Conservation (phyloP, 1,140 invertebrate genomes). For the Oppia nitens region DNA sequence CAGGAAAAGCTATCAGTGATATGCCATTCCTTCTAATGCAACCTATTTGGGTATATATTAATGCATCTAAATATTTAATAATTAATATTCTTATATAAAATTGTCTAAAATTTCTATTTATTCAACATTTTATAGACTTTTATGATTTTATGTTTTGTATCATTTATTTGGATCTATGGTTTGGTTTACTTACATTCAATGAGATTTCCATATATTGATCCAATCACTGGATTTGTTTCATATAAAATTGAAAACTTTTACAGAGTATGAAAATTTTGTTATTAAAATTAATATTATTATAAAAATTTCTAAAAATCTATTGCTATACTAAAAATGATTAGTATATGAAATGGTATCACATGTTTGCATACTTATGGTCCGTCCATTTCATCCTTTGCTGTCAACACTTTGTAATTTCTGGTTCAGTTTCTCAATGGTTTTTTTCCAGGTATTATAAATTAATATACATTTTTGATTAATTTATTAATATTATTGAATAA, state of each 20-base stretch:
- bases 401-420: conserved; percentile 56
- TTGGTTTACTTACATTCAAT: conserved; percentile 43
- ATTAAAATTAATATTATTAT: too few species aligned
- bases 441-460: conserved; percentile 44
- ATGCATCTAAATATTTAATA: background rate
- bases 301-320: too few species aligned
- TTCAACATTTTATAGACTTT: conserved; percentile 40
- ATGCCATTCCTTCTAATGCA: conserved; percentile 58
- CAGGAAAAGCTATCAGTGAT: conserved; percentile 47
- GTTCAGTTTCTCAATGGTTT: conserved; percentile 55
- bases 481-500: too few species aligned
- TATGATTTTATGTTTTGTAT: conserved; percentile 34
- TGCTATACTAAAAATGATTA: background rate
- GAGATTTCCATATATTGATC: conserved; percentile 33
- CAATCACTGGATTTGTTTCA: conserved; percentile 28
- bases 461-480: too few species aligned
- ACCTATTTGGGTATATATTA: conserved; percentile 42
- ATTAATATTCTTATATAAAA: background rate
- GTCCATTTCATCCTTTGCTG: conserved; percentile 53
- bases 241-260: conserved; percentile 37
- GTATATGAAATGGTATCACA: conserved; percentile 27
- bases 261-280: conserved; percentile 26
- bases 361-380: conserved; percentile 53
- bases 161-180: conserved; percentile 42
- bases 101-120: background rate